A percentile compares a stretch with the other conserved stretches of the same genome.
These are phyloP conservation scores for Baronia brevicornis DNA, from an alignment of 2,888 invertebrate species.

Conservation along the genomic window DNA sequence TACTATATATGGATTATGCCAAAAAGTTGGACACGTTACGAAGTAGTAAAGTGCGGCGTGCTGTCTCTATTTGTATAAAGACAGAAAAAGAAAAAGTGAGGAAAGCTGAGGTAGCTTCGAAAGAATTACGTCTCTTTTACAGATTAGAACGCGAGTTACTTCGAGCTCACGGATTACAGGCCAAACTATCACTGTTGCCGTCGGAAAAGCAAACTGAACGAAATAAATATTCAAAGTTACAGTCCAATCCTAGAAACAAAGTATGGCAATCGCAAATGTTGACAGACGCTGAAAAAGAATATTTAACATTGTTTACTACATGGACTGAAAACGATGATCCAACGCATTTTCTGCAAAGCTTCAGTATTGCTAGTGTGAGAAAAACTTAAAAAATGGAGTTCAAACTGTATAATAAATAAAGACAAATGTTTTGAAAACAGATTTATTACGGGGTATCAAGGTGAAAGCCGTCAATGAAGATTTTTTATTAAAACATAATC, in stretches of 20 bases:
- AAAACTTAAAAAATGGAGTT: conserved; percentile 4
- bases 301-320: conserved; percentile 55
- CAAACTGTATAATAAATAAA: conserved; percentile 23
- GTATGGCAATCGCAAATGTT: conserved; percentile 22
- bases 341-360: conserved; percentile 34
- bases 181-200: conserved; percentile 13
- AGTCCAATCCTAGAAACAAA: conserved; percentile 8
- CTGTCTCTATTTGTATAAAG: conserved; percentile 67
- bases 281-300: conserved; percentile 50
- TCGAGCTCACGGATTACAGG: conserved; percentile 45
- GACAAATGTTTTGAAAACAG: conserved; percentile 56
- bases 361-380: neutral
- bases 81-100: conserved; percentile 66
- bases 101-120: conserved; percentile 72
- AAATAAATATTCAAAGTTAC: neutral
- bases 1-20: conserved; percentile 65
- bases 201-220: conserved; percentile 4
- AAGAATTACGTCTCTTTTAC: conserved; percentile 71
- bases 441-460: conserved; percentile 64
- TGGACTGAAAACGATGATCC: conserved; percentile 55
- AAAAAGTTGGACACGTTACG: conserved; percentile 74
- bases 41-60: conserved; percentile 62
- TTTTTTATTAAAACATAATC: conserved; percentile 59
- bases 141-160: conserved; percentile 59
- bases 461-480: conserved; percentile 49